phyloP scores from a whole-genome alignment of 2,113 vertebrate genomes.

The Motacilla alba region DNA sequence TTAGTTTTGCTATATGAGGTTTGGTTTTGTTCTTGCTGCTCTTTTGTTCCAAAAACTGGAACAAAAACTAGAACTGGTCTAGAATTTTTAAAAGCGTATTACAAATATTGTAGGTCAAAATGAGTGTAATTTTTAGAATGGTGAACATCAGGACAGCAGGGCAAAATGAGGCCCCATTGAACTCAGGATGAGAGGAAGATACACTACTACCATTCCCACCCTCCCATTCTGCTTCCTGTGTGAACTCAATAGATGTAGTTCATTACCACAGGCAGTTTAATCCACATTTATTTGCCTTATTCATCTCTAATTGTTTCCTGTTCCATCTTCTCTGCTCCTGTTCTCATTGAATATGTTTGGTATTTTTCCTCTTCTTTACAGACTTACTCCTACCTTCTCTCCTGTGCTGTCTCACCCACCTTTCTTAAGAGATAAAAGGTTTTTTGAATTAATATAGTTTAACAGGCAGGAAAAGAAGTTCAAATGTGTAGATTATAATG shows the following conservation, averaged over 20 bases:
- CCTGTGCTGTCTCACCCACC: conserved; percentile 51
- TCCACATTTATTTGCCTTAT: background rate
- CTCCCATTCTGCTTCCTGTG: background rate
- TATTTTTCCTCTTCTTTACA: conserved; percentile 37
- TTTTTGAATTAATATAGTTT: conserved; percentile 52
- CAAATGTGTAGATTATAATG: background rate
- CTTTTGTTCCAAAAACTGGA: background rate
- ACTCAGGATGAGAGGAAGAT: background rate
- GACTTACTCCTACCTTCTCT: conserved; percentile 59
- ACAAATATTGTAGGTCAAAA: background rate
- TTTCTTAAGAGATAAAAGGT: conserved; percentile 45
- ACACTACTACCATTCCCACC: background rate
- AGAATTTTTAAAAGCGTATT: background rate
- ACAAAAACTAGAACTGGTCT: background rate
- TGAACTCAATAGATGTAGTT: background rate
- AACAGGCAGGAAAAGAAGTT: background rate
- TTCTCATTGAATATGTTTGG: conserved; percentile 2
- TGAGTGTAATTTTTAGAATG: background rate
- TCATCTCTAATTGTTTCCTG: background rate
- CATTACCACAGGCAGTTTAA: background rate
- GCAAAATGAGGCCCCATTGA: background rate
- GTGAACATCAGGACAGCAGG: background rate
- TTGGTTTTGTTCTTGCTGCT: background rate
- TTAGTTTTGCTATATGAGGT: background rate
- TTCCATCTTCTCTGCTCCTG: background rate